Conservation (phyloP, 2,888 invertebrate genomes). For the Gymnocheta viridis region DNA sequence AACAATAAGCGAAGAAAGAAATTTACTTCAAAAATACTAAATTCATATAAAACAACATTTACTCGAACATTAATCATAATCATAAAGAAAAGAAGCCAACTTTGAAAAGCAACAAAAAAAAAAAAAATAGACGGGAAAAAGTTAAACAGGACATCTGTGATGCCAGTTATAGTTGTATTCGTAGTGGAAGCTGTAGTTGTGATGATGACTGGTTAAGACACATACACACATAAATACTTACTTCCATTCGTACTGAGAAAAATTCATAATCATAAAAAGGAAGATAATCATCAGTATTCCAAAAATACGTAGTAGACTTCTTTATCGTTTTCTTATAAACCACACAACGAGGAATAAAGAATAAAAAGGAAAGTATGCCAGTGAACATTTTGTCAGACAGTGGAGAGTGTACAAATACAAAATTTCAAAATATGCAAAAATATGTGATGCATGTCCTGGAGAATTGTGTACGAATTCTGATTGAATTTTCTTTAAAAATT, state of each 20-base stretch:
- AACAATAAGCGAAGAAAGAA: constrained; percentile 17
- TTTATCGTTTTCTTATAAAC: constrained; percentile 40
- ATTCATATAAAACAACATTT: constrained; percentile 60
- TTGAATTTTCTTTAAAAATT: too few species aligned
- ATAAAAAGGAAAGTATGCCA: not conserved
- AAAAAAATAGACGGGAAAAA: constrained; percentile 37
- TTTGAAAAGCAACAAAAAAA: constrained; percentile 12
- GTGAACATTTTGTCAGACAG: too few species aligned
- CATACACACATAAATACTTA: constrained; percentile 1
- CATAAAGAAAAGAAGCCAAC: constrained; percentile 49
- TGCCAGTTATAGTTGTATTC: constrained; percentile 32
- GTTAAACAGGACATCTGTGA: constrained; percentile 68
- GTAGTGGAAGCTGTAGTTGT: not conserved
- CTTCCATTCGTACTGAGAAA: constrained; percentile 25
- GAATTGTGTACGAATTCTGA: too few species aligned
- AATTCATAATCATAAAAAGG: constrained; percentile 65
- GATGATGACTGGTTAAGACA: constrained; percentile 39
- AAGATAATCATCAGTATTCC: constrained; percentile 60
- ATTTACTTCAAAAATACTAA: constrained; percentile 21
- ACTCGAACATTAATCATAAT: constrained; percentile 68
- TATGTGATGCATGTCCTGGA: too few species aligned
- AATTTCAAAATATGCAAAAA: too few species aligned
- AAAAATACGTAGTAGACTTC: constrained; percentile 27
- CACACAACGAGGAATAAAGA: constrained; percentile 12
- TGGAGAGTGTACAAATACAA: too few species aligned